phyloP scores from a whole-genome alignment of 2,113 vertebrate genomes.

The Struthidea cinerea region DNA sequence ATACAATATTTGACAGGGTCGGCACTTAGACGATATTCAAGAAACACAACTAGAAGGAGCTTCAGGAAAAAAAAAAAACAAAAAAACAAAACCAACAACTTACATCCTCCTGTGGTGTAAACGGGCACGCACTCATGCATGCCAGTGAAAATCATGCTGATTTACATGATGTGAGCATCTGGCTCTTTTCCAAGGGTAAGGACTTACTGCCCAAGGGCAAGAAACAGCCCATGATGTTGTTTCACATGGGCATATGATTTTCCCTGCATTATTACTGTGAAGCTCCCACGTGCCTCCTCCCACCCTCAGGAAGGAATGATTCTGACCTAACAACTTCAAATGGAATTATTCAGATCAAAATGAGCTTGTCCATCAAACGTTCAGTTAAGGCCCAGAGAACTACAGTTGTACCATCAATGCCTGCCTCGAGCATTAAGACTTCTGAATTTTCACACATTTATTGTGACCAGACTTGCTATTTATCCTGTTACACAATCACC shows the following conservation, averaged over 20 bases:
- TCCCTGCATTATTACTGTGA: not conserved
- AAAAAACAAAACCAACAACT: not conserved
- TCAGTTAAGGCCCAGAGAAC: not conserved
- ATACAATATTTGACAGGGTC: constrained; percentile 7
- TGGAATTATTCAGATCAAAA: not conserved
- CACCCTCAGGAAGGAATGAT: not conserved
- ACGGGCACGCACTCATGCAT: not conserved
- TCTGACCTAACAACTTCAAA: not conserved
- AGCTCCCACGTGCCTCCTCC: not conserved
- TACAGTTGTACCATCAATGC: not conserved
- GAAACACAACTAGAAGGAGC: not conserved
- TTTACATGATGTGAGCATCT: not conserved
- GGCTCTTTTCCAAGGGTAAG: constrained; percentile 10
- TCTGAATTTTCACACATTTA: not conserved
- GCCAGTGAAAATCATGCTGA: not conserved
- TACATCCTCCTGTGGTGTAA: not conserved
- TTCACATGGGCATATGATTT: not conserved
- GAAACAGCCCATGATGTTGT: not conserved
- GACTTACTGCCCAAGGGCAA: not conserved
- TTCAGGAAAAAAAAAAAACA: not conserved
- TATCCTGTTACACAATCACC: not conserved
- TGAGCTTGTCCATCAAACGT: not conserved
- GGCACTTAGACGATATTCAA: not conserved
- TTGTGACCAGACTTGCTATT: not conserved
- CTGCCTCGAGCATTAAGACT: not conserved